Evolutionary conservation across 2,113 vertebrate species (phyloP).

Genomic region (Rostratula benghalensis): DNA sequence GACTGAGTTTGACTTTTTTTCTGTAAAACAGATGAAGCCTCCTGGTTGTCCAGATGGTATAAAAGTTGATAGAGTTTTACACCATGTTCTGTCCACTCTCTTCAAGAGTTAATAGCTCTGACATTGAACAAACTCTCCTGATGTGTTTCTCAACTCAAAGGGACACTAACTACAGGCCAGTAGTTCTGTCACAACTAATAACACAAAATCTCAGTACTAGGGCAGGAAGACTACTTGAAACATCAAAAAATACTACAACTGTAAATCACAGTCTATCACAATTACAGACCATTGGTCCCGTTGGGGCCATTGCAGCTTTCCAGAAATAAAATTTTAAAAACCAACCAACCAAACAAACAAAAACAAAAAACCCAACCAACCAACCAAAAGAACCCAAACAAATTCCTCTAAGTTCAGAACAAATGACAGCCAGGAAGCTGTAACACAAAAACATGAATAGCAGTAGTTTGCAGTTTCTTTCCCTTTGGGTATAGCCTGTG

Average conservation of each 20-base stretch:
- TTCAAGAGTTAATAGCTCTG: not conserved
- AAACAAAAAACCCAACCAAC: too few species aligned
- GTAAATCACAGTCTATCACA: not conserved
- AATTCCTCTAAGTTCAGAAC: not conserved
- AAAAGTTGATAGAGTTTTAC: not conserved
- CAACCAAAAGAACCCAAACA: not conserved
- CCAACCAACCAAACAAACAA: not conserved
- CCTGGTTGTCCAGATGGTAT: not conserved
- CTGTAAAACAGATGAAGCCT: not conserved
- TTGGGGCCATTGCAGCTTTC: not conserved
- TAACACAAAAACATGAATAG: not conserved
- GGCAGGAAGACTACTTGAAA: not conserved
- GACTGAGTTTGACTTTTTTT: not conserved
- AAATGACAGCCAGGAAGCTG: not conserved
- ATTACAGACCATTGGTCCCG: accelerated
- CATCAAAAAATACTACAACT: not conserved
- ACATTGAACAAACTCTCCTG: not conserved
- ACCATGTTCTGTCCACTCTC: not conserved
- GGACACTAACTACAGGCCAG: not conserved
- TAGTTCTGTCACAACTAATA: not conserved
- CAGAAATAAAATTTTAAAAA: not conserved
- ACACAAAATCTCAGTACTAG: not conserved
- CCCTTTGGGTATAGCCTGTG: not conserved
- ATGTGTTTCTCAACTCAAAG: not conserved
- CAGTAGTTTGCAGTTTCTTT: not conserved